Evolutionary conservation across 2,888 invertebrate genomes (phyloP).

Genomic region (Cremastinae sp.): DNA sequence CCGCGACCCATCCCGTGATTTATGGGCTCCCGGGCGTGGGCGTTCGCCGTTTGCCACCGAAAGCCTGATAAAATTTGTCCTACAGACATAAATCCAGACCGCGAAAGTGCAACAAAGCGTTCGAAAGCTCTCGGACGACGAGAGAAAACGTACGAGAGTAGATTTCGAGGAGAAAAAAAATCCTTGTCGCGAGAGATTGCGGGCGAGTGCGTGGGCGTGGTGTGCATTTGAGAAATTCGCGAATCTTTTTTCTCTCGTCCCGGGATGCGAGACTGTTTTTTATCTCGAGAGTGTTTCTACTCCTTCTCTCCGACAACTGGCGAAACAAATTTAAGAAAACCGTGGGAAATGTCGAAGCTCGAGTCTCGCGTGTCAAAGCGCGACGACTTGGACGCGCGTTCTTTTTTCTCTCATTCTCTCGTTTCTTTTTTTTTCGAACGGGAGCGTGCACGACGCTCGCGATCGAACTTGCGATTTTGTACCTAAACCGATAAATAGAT

Average conservation of each 20-base stretch:
- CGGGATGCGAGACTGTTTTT: not conserved
- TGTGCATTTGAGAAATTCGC: slow-evolving; percentile 1
- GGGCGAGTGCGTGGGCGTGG: slow-evolving; percentile 39
- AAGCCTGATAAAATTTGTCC: slow-evolving; percentile 79
- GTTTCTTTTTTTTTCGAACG: slow-evolving; percentile 34
- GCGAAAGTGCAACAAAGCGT: slow-evolving; percentile 67
- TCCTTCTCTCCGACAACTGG: not conserved
- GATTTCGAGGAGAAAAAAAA: not conserved
- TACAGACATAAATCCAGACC: slow-evolving; percentile 78
- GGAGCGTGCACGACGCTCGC: slow-evolving; percentile 9
- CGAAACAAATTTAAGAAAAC: slow-evolving; percentile 28
- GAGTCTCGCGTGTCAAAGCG: slow-evolving; percentile 29
- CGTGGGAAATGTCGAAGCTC: slow-evolving; percentile 63
- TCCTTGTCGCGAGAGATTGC: not conserved
- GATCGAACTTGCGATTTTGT: slow-evolving; percentile 36
- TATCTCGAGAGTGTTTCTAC: not conserved
- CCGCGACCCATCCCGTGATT: slow-evolving; percentile 71
- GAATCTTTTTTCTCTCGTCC: not conserved
- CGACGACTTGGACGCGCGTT: slow-evolving; percentile 14
- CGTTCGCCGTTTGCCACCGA: slow-evolving; percentile 78
- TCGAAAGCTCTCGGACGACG: slow-evolving; percentile 36
- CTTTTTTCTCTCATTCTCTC: slow-evolving; percentile 20
- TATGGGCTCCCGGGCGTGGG: slow-evolving; percentile 74
- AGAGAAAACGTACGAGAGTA: slow-evolving; percentile 4
- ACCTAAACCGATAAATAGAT: slow-evolving; percentile 46